Evolutionary conservation across 2,888 invertebrate species (phyloP).

Genomic region (Troides oblongomaculatus): DNA sequence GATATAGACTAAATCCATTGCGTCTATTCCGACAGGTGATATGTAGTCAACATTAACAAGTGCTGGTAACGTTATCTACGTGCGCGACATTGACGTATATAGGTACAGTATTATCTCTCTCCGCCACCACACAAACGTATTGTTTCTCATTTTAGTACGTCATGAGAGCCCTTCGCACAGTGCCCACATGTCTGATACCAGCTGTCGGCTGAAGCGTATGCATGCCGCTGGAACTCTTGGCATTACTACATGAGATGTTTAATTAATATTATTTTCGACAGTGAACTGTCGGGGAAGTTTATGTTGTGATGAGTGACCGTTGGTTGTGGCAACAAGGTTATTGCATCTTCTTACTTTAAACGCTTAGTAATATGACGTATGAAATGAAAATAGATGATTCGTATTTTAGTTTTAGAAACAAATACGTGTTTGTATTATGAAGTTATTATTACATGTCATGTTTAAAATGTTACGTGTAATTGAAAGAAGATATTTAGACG

Average conservation of each 20-base stretch:
- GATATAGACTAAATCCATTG: slow-evolving; percentile 29
- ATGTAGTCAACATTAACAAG: slow-evolving; percentile 55
- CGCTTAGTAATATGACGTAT: slow-evolving; percentile 27
- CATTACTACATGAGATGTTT: slow-evolving; percentile 29
- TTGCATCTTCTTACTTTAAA: neutral
- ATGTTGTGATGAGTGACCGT: slow-evolving; percentile 37
- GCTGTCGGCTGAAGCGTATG: slow-evolving; percentile 62
- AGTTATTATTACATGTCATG: slow-evolving; percentile 48
- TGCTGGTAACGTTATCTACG: slow-evolving; percentile 56
- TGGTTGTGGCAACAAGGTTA: slow-evolving; percentile 24
- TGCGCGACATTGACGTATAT: slow-evolving; percentile 43
- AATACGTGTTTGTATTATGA: neutral
- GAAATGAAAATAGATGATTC: slow-evolving; percentile 33
- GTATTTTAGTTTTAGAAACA: slow-evolving; percentile 33
- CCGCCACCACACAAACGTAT: slow-evolving; percentile 45
- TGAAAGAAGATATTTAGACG: slow-evolving; percentile 45
- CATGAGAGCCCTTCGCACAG: slow-evolving; percentile 62
- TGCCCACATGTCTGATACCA: slow-evolving; percentile 66
- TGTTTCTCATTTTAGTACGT: slow-evolving; percentile 50
- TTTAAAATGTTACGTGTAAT: slow-evolving; percentile 61
- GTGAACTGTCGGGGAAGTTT: slow-evolving; percentile 59
- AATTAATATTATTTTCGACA: slow-evolving; percentile 39
- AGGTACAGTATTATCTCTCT: slow-evolving; percentile 49
- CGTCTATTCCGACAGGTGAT: slow-evolving; percentile 36
- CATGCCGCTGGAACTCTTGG: slow-evolving; percentile 35